These are phyloP conservation scores for Ferrisia virgata DNA, from an alignment of 2,888 invertebrate species.

Conservation along the genomic window DNA sequence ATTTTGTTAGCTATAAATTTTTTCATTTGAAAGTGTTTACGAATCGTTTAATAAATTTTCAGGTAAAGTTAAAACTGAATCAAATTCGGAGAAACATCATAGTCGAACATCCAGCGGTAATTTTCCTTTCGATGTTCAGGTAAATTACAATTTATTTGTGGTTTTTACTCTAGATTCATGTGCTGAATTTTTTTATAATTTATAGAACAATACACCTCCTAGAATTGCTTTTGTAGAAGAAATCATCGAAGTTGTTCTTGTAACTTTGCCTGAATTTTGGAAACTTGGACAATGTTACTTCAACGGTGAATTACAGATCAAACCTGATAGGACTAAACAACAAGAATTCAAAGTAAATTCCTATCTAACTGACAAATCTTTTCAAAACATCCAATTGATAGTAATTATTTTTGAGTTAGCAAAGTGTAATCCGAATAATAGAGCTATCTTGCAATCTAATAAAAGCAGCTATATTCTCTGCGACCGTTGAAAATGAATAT, in stretches of 20 bases:
- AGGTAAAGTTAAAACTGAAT: background rate
- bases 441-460: constrained; percentile 71
- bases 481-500: constrained; percentile 58
- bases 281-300: constrained; percentile 93
- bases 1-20: background rate
- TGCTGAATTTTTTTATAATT: background rate
- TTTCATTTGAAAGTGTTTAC: background rate
- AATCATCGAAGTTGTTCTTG: constrained; percentile 69
- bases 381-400: background rate
- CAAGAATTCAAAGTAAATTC: constrained; percentile 68
- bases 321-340: constrained; percentile 69
- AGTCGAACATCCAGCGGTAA: background rate
- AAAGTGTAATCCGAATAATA: constrained; percentile 75
- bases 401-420: constrained; percentile 55
- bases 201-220: constrained; percentile 59
- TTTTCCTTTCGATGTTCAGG: background rate
- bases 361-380: constrained; percentile 43
- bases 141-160: background rate
- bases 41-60: background rate
- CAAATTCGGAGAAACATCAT: background rate
- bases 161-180: background rate
- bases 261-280: constrained; percentile 88
- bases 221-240: constrained; percentile 76
- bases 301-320: constrained; percentile 77
- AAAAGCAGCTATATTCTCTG: constrained; percentile 68